Evolutionary conservation across 2,113 vertebrate species (phyloP), one percentile per base, ranked within the genome.

Genomic region (Myotis lucifugus): DNA sequence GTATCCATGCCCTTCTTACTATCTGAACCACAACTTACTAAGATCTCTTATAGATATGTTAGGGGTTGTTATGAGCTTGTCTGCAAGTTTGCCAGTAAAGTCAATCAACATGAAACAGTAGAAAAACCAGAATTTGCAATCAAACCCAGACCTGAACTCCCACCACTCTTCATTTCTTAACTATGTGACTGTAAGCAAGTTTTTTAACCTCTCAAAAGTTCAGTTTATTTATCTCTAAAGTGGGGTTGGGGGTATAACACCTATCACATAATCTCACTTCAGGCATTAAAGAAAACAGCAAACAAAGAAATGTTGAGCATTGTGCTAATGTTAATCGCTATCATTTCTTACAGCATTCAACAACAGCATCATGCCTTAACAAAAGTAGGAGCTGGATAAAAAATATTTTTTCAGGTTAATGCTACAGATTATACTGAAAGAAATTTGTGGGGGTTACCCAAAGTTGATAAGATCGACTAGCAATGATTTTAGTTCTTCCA

Each of bases 331-430:
- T 84, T 89, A 83, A 56, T 81, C 25, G 48, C 29, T 67, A 67
- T 29, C 14, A 32, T 89, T 77, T 74, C n/a, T 48, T 82, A 21
- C 1, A 92, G 29, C 12, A 64, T 85, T 95, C 29, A 61, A 69
- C 19, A 90, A 73, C 3, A 73, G 27, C 10, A 86, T 73, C 19
- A 66, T 70, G 59, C 81, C 52, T 85, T 69, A 73, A 69, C 3
- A 40, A 61, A 17, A 37, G 37, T 32, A 54, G 25, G 69, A 50
- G 17, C 10, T 84, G 42, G 4, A 42, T 76, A 92, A 82, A 79
- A 92, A 82, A 79, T 77, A 13, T 81, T 84, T 90, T 37, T 88
- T 94, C 12, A 69, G 27, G 8, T 88, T 85, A 69, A 90, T 85
- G 61, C 40, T 82, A 54, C 46, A 93, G 18, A 88, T 70, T 90